Evolutionary conservation across 2,888 invertebrate species (phyloP).

Genomic region (Cynaeus angustus): DNA sequence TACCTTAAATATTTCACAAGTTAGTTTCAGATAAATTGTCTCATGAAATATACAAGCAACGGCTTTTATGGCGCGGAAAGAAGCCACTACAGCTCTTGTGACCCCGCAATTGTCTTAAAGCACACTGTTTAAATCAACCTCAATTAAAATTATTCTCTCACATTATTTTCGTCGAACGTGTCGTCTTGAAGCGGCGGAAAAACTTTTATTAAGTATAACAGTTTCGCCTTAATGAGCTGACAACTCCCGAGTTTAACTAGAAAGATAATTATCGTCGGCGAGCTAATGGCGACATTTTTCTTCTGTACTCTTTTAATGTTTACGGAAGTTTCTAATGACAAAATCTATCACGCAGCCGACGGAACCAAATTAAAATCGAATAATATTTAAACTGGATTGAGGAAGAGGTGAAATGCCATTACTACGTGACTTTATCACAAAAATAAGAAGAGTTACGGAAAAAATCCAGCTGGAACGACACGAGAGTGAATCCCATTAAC

Average conservation of each 20-base stretch:
- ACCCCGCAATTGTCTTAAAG: constrained; percentile 49
- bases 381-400: constrained; percentile 52
- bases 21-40: constrained; percentile 65
- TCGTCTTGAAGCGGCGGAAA: constrained; percentile 13
- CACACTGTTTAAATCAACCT: constrained; percentile 29
- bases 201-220: constrained; percentile 36
- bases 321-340: constrained; percentile 44
- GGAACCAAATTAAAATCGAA: constrained; percentile 54
- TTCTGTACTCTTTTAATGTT: constrained; percentile 31
- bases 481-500: constrained; percentile 52
- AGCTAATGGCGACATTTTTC: constrained; percentile 44
- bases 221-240: constrained; percentile 41
- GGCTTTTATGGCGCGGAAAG: constrained; percentile 57
- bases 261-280: constrained; percentile 40
- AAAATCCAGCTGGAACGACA: constrained; percentile 49
- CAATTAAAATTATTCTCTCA: constrained; percentile 29
- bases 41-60: constrained; percentile 64
- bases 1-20: constrained; percentile 64
- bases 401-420: constrained; percentile 44
- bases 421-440: constrained; percentile 50
- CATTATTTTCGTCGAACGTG: constrained; percentile 25
- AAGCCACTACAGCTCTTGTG: constrained; percentile 52
- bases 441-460: constrained; percentile 50
- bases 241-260: constrained; percentile 35
- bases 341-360: constrained; percentile 43